Base-by-base conservation (phyloP, 1,140 invertebrate species). In the Himalopsyche phryganea region DNA sequence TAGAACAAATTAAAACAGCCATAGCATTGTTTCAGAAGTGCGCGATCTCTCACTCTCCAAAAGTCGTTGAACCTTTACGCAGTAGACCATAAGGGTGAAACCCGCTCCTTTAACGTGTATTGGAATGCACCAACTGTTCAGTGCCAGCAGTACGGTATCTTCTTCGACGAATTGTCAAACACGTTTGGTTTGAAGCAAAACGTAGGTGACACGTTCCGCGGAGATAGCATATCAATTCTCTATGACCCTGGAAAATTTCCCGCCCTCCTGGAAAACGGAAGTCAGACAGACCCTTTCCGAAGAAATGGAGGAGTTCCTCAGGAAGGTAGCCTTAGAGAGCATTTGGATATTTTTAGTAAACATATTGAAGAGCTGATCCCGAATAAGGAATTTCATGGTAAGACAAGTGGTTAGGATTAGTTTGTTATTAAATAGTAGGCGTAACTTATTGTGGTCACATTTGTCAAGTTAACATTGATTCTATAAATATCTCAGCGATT, bases 241-340 rank as follows among this genome's bases (percentile, higher is more conserved):
- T 90, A 90, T 62, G 88, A 90, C 68, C 85, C 86, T 0, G 86
- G 89, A 0, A 70, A 80, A 50, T 89, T 90, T 67, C 89, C 88
- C 0, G 87, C 89, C 15, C 70, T 89, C 35, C 65, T 87, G 15
- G 74, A 80, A 66, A 72, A 79, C 38, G 69, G 71, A 15, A 70
- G 66, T 32, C 75, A 66, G 45, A 69, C 68, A 2, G 69, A 74
- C 56, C 65, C 71, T 15, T 69, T 71, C 47, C 73, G 72, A 5
- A 71, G 86, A 36, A 91, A 91, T 66, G 89, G 89, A 0, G 89
- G 89, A 0, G 82, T 92, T 0, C 89, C 90, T 0, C 89, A 92
- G 69, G 80, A 85, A 61, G 87, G 86, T 0, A 81, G 87, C 66
- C 66, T 90, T 13, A 76, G 75, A 0, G 63, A 68, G 15, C 88